Conservation (phyloP, 37 sponge, comb jelly and placozoan species). For the Crambe crambe region DNA sequence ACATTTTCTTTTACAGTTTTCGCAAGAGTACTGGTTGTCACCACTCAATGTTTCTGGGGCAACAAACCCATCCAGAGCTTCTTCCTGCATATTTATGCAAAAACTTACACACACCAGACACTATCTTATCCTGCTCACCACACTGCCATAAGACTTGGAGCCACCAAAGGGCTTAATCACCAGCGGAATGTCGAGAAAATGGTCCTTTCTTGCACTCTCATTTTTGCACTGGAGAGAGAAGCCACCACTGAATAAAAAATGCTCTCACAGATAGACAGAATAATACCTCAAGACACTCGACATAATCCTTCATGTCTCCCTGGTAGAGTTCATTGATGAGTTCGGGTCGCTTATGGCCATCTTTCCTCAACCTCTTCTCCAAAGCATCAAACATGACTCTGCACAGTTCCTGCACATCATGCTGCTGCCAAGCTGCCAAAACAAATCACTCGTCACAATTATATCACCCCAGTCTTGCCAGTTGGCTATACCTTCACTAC, state of each 20-base stretch:
- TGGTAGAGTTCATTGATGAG: slow-evolving; percentile 92
- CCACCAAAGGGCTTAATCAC: slow-evolving; percentile 92
- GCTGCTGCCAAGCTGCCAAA: slow-evolving; percentile 90
- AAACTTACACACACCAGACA: neutral
- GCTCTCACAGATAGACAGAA: neutral
- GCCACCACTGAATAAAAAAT: too few relatives aligned
- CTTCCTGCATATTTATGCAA: slow-evolving; percentile 53
- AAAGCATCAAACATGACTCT: slow-evolving; percentile 97
- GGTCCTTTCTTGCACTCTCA: slow-evolving; percentile 82
- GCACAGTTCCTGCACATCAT: slow-evolving; percentile 96
- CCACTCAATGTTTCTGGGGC: slow-evolving; percentile 80
- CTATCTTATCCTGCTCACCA: slow-evolving; percentile 51
- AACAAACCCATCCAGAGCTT: slow-evolving; percentile 83
- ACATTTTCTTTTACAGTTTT: slow-evolving; percentile 79
- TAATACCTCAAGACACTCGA: slow-evolving; percentile 82
- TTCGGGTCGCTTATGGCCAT: slow-evolving; percentile 56
- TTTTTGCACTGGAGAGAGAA: slow-evolving; percentile 56
- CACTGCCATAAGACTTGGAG: slow-evolving; percentile 60
- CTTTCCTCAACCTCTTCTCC: slow-evolving; percentile 79
- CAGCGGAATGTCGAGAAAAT: slow-evolving; percentile 89
- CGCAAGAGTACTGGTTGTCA: slow-evolving; percentile 91
- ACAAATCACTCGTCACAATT: neutral
- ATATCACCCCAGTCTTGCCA: neutral
- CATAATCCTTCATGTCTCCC: slow-evolving; percentile 92
- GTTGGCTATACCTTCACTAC: slow-evolving; percentile 73